Evolutionary conservation across 2,113 vertebrate genomes (phyloP).

Genomic region (Trinectes maculatus): DNA sequence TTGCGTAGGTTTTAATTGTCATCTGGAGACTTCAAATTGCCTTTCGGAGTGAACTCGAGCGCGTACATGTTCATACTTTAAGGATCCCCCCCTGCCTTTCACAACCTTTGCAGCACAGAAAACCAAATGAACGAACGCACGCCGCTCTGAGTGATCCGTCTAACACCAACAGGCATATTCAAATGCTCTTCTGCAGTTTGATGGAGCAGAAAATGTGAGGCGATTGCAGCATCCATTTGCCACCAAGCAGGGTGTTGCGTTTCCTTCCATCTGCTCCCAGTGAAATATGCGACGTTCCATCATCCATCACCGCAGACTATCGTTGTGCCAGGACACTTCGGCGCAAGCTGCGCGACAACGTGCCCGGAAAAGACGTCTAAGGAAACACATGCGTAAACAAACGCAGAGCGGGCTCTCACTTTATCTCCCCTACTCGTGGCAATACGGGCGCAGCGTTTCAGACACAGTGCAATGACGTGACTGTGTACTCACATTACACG

Average conservation of each 20-base stretch:
- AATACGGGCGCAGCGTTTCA: neutral
- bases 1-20: neutral
- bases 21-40: conserved; percentile 10
- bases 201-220: conserved; percentile 56
- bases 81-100: neutral
- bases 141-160: conserved; percentile 39
- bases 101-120: neutral
- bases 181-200: conserved; percentile 43
- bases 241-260: conserved; percentile 52
- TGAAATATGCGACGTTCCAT: conserved; percentile 43
- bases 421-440: neutral
- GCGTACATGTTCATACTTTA: neutral
- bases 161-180: conserved; percentile 43
- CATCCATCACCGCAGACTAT: conserved; percentile 48
- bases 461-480: too few relatives aligned
- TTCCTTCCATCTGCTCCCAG: conserved; percentile 65
- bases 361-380: conserved; percentile 20
- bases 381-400: conserved; percentile 37
- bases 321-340: conserved; percentile 16
- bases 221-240: conserved; percentile 61
- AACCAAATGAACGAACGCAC: conserved; percentile 15
- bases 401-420: neutral
- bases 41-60: neutral
- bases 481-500: too few relatives aligned
- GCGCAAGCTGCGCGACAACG: conserved; percentile 50